These are phyloP conservation scores for Aptenodytes forsteri DNA, from an alignment of 2,113 vertebrate genomes.

Conservation along the genomic window DNA sequence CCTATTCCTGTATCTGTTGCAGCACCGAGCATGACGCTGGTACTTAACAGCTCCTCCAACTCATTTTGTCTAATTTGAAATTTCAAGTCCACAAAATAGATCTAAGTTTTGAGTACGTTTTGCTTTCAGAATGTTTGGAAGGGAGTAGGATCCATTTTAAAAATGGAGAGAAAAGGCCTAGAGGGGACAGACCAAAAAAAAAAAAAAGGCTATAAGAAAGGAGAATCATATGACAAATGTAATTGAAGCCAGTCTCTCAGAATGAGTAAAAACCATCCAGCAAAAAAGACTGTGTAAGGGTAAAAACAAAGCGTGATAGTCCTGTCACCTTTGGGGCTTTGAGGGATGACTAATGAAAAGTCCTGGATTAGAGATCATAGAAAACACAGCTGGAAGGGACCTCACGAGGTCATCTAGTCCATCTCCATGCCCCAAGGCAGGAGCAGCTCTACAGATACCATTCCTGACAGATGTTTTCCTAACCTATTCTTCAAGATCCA, in stretches of 20 bases:
- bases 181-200: background rate
- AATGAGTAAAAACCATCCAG: background rate
- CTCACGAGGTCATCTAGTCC: background rate
- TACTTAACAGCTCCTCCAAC: background rate
- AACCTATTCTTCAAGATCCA: background rate
- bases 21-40: background rate
- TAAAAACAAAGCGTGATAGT: conserved; percentile 11
- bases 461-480: conserved; percentile 8
- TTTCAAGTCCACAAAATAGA: background rate
- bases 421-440: background rate
- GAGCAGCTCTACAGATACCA: background rate
- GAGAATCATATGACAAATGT: background rate
- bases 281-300: background rate
- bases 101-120: background rate
- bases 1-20: background rate
- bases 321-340: background rate
- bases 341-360: background rate
- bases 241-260: background rate
- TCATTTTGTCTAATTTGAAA: background rate
- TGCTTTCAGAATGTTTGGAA: background rate
- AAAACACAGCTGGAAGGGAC: background rate
- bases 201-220: background rate
- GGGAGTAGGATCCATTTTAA: background rate
- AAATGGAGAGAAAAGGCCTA: background rate
- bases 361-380: background rate